Conservation (phyloP, 2,113 vertebrate species). For the Ptilonorhynchus violaceus region DNA sequence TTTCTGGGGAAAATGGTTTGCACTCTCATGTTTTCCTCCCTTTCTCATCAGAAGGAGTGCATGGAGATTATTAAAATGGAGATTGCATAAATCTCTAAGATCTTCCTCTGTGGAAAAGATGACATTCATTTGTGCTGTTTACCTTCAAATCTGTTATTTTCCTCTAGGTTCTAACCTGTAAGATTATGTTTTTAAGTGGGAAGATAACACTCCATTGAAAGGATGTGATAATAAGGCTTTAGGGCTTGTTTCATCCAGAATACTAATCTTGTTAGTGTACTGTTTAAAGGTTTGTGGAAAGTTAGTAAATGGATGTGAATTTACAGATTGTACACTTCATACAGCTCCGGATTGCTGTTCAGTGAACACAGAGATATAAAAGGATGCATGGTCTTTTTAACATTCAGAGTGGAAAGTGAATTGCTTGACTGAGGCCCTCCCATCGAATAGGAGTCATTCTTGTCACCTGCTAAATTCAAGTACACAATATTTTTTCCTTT, state of each 20-base stretch:
- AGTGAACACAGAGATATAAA: not conserved
- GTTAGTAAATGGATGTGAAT: conserved; percentile 29
- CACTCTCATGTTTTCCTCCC: not conserved
- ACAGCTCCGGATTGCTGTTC: not conserved
- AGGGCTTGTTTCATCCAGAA: conserved; percentile 17
- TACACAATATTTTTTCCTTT: not conserved
- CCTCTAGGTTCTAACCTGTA: conserved; percentile 15
- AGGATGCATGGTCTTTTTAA: not conserved
- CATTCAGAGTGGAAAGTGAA: not conserved
- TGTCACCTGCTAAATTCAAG: not conserved
- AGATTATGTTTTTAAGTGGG: not conserved
- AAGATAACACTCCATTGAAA: conserved; percentile 24
- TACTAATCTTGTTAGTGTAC: conserved; percentile 37
- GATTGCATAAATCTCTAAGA: conserved; percentile 31
- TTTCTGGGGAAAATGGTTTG: not conserved
- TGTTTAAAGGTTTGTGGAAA: conserved; percentile 34
- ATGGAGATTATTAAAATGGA: conserved; percentile 37
- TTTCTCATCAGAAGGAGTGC: conserved; percentile 2
- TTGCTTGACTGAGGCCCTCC: not conserved
- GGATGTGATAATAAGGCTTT: conserved; percentile 14
- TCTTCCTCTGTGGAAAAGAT: conserved; percentile 8
- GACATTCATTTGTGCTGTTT: conserved; percentile 18
- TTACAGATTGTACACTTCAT: not conserved
- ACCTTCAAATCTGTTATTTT: conserved; percentile 40
- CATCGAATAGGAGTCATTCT: not conserved